phyloP scores from a whole-genome alignment of 2,113 vertebrate species.

The Melanotaenia duboulayi region DNA sequence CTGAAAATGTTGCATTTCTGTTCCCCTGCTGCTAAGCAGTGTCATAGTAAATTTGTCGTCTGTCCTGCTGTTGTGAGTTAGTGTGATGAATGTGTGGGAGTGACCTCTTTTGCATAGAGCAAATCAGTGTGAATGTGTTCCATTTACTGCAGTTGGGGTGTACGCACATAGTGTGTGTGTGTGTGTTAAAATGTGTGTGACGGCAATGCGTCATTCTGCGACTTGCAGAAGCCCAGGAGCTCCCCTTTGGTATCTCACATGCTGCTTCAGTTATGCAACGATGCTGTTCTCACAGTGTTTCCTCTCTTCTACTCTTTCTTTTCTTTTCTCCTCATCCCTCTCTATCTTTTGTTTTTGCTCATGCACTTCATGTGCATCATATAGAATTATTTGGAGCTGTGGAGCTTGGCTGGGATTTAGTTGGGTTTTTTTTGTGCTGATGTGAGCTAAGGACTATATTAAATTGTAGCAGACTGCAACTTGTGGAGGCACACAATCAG shows the following conservation, averaged over 20 bases:
- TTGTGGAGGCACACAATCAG: constrained; percentile 31
- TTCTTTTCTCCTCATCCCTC: constrained; percentile 20
- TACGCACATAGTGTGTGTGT: constrained; percentile 4
- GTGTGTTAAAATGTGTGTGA: constrained; percentile 31
- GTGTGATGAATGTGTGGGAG: constrained; percentile 52
- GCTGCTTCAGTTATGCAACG: constrained; percentile 73
- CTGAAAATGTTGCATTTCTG: constrained; percentile 41
- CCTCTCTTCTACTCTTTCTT: constrained; percentile 23
- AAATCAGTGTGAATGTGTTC: constrained; percentile 46
- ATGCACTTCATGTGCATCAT: constrained; percentile 15
- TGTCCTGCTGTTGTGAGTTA: constrained; percentile 28
- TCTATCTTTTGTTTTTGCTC: constrained; percentile 27
- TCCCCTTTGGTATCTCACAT: constrained; percentile 72
- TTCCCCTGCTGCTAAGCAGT: constrained; percentile 24
- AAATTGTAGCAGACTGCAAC: constrained; percentile 36
- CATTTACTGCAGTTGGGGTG: constrained; percentile 53
- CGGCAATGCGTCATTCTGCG: constrained; percentile 72
- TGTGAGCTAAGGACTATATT: constrained; percentile 9
- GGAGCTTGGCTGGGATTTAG: constrained; percentile 32
- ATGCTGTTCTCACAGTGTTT: constrained; percentile 58
- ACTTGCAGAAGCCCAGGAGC: constrained; percentile 72
- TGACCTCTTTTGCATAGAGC: constrained; percentile 38
- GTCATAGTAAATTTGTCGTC: constrained; percentile 36
- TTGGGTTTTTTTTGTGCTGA: constrained; percentile 42
- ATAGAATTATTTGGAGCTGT: constrained; percentile 11